Conservation (phyloP, 2,797 vertebrate genomes). For the Apogon talboti region DNA sequence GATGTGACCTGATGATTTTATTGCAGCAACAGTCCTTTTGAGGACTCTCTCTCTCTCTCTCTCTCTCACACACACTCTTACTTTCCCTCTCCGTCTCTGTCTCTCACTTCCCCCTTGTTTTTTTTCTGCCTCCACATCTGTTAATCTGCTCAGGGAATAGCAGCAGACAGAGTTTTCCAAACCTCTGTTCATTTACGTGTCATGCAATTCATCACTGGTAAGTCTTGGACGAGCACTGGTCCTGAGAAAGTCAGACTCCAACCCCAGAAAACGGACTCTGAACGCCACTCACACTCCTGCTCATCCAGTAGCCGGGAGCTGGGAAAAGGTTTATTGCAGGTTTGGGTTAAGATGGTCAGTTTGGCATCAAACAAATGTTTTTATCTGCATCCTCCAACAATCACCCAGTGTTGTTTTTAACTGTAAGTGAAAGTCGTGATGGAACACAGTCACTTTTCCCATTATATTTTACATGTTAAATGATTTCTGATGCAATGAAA, state of each 20-base stretch:
- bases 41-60: constrained; percentile 47
- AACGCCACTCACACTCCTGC: constrained; percentile 61
- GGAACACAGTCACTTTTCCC: too few relatives aligned
- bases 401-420: too few relatives aligned
- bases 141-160: constrained; percentile 84
- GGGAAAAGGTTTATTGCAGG: constrained; percentile 60
- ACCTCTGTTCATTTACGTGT: constrained; percentile 82
- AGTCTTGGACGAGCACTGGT: constrained; percentile 69
- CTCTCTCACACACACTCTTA: constrained; percentile 21
- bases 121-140: constrained; percentile 76
- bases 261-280: constrained; percentile 68
- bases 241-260: constrained; percentile 70
- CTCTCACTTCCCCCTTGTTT: constrained; percentile 62
- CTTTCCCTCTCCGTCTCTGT: constrained; percentile 54
- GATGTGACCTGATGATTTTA: constrained; percentile 85
- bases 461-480: too few relatives aligned
- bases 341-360: constrained; percentile 47
- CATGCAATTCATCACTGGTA: constrained; percentile 80
- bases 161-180: constrained; percentile 81
- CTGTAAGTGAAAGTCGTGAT: too few relatives aligned
- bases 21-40: constrained; percentile 75
- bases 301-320: constrained; percentile 68
- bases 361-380: constrained; percentile 27
- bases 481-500: not conserved
- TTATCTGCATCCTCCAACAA: constrained; percentile 33